Percentiles rank a stretch among this genome's conserved stretches.
Conservation (phyloP, 1,140 invertebrate genomes). For the Thaumatotibia leucotreta region DNA sequence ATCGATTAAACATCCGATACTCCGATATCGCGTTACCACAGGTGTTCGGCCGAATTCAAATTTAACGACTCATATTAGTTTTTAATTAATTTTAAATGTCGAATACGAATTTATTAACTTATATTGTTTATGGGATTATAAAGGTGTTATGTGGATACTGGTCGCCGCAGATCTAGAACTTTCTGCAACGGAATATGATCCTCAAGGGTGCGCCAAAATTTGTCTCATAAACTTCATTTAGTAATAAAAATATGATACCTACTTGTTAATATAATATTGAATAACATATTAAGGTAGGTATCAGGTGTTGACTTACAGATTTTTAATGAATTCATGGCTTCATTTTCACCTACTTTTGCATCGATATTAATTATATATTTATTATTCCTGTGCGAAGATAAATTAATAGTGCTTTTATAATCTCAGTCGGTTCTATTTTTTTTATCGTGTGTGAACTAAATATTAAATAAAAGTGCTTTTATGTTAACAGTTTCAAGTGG, state of each 20-base stretch:
- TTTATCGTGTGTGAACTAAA: background rate
- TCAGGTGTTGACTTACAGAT: background rate
- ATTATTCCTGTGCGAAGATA: background rate
- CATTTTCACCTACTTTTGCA: background rate
- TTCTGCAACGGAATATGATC: background rate
- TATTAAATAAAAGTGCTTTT: no score
- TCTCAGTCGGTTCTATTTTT: no score
- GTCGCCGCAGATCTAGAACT: background rate
- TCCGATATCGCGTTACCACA: constrained; percentile 38
- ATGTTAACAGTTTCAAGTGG: no score
- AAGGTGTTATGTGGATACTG: background rate
- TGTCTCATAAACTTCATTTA: background rate
- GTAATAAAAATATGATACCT: background rate
- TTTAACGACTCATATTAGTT: background rate
- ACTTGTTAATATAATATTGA: background rate
- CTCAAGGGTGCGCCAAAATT: background rate
- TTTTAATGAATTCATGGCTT: background rate
- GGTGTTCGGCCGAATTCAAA: constrained; percentile 26
- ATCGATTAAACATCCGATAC: constrained; percentile 9
- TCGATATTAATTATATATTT: background rate
- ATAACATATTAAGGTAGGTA: background rate
- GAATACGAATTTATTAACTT: background rate
- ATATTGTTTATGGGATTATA: background rate
- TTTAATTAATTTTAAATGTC: constrained; percentile 11
- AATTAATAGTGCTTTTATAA: no score